Evolutionary conservation across 2,888 invertebrate genomes (phyloP).

Genomic region (Ectemnius lituratus): DNA sequence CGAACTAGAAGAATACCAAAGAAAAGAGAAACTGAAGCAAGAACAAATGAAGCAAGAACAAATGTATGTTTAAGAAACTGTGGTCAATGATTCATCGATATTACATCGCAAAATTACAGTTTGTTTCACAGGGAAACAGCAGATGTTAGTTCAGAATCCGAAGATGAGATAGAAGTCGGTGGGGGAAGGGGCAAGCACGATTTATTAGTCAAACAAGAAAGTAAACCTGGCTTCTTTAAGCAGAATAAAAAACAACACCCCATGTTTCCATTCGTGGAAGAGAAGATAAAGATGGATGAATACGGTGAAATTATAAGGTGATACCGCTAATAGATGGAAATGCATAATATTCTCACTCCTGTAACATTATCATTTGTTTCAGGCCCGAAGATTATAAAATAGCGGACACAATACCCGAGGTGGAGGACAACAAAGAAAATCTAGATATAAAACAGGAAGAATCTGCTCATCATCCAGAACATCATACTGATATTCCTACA

Average conservation of each 20-base stretch:
- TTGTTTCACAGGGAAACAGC: conserved; percentile 81
- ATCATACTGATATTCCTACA: conserved; percentile 89
- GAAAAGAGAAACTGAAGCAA: conserved; percentile 82
- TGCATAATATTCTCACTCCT: conserved; percentile 11
- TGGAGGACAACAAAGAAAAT: conserved; percentile 85
- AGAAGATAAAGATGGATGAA: conserved; percentile 94
- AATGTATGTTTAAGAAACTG: conserved; percentile 63
- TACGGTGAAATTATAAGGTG: conserved; percentile 95
- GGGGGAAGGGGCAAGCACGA: conserved; percentile 90
- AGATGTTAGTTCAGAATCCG: conserved; percentile 89
- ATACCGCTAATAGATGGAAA: conserved; percentile 9
- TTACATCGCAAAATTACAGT: neutral
- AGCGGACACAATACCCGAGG: conserved; percentile 84
- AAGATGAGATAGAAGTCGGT: conserved; percentile 90
- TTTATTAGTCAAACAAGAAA: conserved; percentile 89
- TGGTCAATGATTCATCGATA: too few species aligned
- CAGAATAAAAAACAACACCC: conserved; percentile 95
- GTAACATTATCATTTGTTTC: conserved; percentile 13
- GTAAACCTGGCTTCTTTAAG: conserved; percentile 89
- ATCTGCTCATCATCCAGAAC: conserved; percentile 76
- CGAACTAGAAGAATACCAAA: conserved; percentile 87
- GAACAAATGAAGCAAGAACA: conserved; percentile 77
- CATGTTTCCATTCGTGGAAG: conserved; percentile 97
- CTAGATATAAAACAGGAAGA: conserved; percentile 83
- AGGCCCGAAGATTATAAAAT: conserved; percentile 94